Evolutionary conservation across 2,888 invertebrate species (phyloP), one percentile per base, ranked within the genome.

Genomic region (Volucella bombylans): DNA sequence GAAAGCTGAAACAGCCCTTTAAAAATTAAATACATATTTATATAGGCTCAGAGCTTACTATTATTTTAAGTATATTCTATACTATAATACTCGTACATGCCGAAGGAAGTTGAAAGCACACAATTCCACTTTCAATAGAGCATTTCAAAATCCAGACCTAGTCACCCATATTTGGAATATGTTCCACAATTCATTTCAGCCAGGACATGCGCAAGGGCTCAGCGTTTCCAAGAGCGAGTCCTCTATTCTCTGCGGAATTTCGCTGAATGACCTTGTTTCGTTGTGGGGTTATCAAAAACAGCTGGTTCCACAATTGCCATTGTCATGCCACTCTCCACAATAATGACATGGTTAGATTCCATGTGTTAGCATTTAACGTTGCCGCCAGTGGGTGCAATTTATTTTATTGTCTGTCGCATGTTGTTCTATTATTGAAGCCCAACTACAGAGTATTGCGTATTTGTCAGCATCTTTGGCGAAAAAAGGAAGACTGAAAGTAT

Each of bases 241-340:
- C 18, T 6, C 6, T 39, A 15, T 3, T 59, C 18, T 43, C 15
- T 9, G 8, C 4, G 45, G 4, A 10, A 41, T 12, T 61, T 31
- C 47, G 73, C 80, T 80, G 80, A 80, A 73, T 80, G 73, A 73
- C 73, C 73, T 80, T 80, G 67, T 79, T 79, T 59, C 43, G 49
- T 6, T 6, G 31, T 31, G 8, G 50, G 31, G 54, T 55, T 47
- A 3, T n/a, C 41, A 52, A 72, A 31, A 79, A 61, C 80, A 80
- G 80, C 80, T 80, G 80, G 67, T 80, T 73, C 67, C 73, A 80
- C 80, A 80, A 52, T 67, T 74, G 62, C 64, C 73, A 4, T 49
- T 65, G 55, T 64, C 55, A 55, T 71, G 39, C 1, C 71, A 55
- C 43, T 57, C n/a, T 71, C 52, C 64, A 18, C 50, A 50, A 52